Base-by-base conservation (phyloP, 2,888 invertebrate species). In the Cloeon dipterum region DNA sequence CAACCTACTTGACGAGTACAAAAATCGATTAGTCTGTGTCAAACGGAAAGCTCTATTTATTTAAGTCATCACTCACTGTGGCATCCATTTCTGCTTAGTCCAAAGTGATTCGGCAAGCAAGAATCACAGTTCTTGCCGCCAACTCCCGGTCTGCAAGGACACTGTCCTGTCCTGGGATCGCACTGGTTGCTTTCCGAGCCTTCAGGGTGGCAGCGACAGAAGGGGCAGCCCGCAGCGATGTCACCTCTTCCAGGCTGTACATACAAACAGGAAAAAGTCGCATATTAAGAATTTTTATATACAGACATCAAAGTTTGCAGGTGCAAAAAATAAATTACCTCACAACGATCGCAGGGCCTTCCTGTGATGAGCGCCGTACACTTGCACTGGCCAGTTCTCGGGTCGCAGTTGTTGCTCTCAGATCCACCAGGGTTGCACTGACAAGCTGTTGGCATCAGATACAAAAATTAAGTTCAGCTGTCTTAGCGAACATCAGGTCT, bases 391-490 rank as follows among this genome's bases (percentile, higher is more conserved):
- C 86, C 85, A 10, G 66, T 65, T 39, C 65, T 60, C 42, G 68
- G 61, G 50, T 85, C 70, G 57, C 86, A 88, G 29, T 69, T 63
- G 5, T 58, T 48, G 38, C 68, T 67, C 45, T 66, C 59, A 33
- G 89, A 74, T 36, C 93, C 93, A 8, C 65, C 52, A 0, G 63
- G 61, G 51, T 74, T 69, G 57, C 94, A 94, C 40, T 68, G 66
- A 56, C 94, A 89, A 13, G 69, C 62, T 62, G 47, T 5, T 48
- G n/a, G n/a, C n/a, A n/a, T n/a, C n/a, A n/a, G n/a, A n/a, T n/a
- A n/a, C n/a, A n/a, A n/a, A n/a, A n/a, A n/a, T 23, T 25, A 23
- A n/a, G n/a, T n/a, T n/a, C n/a, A n/a, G n/a, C n/a, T n/a, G n/a
- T n/a, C n/a, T n/a, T n/a, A n/a, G n/a, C n/a, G n/a, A n/a, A 17